Conservation (phyloP, 2,113 vertebrate genomes). For the Paedocypris sp. region DNA sequence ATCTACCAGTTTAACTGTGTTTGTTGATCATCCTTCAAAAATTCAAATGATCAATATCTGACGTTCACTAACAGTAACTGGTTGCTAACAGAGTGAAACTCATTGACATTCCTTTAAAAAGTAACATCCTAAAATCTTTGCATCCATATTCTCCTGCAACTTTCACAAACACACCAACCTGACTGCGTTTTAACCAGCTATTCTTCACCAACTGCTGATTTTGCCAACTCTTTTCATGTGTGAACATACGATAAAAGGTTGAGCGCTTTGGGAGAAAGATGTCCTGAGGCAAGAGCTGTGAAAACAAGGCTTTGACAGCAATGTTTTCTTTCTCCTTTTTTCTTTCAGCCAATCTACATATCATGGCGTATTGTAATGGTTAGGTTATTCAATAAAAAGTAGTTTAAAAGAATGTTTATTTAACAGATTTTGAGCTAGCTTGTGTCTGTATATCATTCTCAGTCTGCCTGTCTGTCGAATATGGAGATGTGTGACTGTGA, state of each 20-base stretch:
- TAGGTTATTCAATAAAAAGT: too few relatives aligned
- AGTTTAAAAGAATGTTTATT: too few relatives aligned
- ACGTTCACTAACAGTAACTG: not conserved
- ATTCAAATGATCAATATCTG: too few relatives aligned
- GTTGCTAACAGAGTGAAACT: not conserved
- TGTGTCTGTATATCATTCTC: too few relatives aligned
- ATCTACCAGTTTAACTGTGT: too few relatives aligned
- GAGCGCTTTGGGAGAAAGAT: not conserved
- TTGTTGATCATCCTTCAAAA: too few relatives aligned
- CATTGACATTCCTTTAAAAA: not conserved
- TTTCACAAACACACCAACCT: not conserved
- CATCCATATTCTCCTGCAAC: not conserved
- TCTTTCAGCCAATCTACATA: not conserved
- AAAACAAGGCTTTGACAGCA: not conserved
- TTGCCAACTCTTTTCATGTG: conserved; percentile 3
- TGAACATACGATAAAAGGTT: conserved; percentile 9
- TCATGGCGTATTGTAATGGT: too few relatives aligned
- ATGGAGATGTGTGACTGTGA: too few relatives aligned
- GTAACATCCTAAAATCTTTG: not conserved
- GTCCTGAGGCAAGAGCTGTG: conserved; percentile 2
- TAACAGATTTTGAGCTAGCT: too few relatives aligned
- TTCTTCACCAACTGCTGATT: conserved; percentile 1
- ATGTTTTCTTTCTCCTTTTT: too few relatives aligned
- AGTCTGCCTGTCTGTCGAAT: too few relatives aligned
- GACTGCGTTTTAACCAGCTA: not conserved